Evolutionary conservation across 1,140 invertebrate genomes (phyloP).

Genomic region (Teleopsis dalmanni): DNA sequence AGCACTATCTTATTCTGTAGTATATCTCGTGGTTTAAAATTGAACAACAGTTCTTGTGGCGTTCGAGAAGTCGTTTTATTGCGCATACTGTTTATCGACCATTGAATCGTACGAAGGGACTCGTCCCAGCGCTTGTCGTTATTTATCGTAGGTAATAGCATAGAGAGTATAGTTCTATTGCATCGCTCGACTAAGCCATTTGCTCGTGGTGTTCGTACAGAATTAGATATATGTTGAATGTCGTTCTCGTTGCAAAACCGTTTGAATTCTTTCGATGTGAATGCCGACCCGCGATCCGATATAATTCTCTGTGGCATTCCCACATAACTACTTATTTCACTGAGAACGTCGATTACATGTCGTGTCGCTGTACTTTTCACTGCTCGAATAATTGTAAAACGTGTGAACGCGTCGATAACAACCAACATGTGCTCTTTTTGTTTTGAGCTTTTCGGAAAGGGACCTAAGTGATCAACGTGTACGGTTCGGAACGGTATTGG

Average conservation of each 20-base stretch:
- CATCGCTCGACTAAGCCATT: conserved; percentile 21
- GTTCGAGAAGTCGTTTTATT: conserved; percentile 2
- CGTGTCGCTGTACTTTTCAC: not conserved
- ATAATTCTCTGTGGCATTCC: too few relatives aligned
- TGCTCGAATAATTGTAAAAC: not conserved
- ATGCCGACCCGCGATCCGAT: too few relatives aligned
- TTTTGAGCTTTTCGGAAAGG: not conserved
- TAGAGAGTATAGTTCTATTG: conserved; percentile 10
- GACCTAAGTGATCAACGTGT: not conserved
- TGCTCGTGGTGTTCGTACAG: conserved; percentile 24
- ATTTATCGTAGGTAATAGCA: not conserved
- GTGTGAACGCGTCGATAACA: too few relatives aligned
- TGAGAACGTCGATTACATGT: not conserved
- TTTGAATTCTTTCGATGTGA: too few relatives aligned
- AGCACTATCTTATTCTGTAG: conserved; percentile 8
- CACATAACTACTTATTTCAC: too few relatives aligned
- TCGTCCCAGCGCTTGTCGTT: conserved; percentile 8
- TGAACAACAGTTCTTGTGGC: conserved; percentile 5
- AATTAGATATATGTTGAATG: conserved; percentile 29
- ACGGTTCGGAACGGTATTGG: not conserved
- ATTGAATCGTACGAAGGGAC: not conserved
- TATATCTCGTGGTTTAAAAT: conserved; percentile 10
- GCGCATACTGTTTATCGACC: conserved; percentile 2
- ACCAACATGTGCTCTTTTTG: not conserved
- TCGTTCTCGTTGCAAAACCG: too few relatives aligned